A percentile compares a stretch with the other conserved stretches of the same genome.
Conservation (phyloP, 2,797 vertebrate species). For the Zenarchopterus dispar region DNA sequence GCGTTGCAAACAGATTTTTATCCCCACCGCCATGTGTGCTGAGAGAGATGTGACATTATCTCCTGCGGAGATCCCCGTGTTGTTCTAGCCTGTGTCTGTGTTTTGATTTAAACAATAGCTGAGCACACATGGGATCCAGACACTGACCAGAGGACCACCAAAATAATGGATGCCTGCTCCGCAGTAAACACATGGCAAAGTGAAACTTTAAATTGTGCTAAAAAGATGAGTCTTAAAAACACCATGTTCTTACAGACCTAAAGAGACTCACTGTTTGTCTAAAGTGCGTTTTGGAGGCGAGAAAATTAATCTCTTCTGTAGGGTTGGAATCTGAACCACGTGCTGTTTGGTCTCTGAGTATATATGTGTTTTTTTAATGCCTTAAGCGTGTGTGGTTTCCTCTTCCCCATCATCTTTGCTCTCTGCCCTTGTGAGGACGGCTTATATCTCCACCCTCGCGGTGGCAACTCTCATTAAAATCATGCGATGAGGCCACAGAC, state of each 20-base stretch:
- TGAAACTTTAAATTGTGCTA: constrained; percentile 35
- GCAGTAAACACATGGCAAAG: constrained; percentile 57
- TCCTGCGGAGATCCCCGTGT: constrained; percentile 75
- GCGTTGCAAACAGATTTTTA: constrained; percentile 67
- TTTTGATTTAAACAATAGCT: constrained; percentile 83
- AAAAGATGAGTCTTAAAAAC: constrained; percentile 3
- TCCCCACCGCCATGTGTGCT: constrained; percentile 56
- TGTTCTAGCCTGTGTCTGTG: constrained; percentile 80
- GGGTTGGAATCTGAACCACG: constrained; percentile 20
- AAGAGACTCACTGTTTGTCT: constrained; percentile 14
- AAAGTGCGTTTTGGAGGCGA: constrained; percentile 29
- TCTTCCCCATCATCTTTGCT: constrained; percentile 33
- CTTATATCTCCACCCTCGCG: constrained; percentile 53
- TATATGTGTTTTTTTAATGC: constrained; percentile 22
- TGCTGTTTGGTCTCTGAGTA: constrained; percentile 37
- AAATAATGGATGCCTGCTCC: constrained; percentile 64
- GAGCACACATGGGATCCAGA: constrained; percentile 72
- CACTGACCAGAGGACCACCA: constrained; percentile 71
- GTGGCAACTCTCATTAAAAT: constrained; percentile 63
- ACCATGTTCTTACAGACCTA: constrained; percentile 15
- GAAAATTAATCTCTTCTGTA: constrained; percentile 10
- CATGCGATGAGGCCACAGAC: constrained; percentile 58
- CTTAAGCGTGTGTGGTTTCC: constrained; percentile 37
- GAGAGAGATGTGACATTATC: constrained; percentile 78
- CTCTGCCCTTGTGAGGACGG: constrained; percentile 73